Base-by-base conservation (phyloP, 2,113 vertebrate genomes). In the Pitta sordida region DNA sequence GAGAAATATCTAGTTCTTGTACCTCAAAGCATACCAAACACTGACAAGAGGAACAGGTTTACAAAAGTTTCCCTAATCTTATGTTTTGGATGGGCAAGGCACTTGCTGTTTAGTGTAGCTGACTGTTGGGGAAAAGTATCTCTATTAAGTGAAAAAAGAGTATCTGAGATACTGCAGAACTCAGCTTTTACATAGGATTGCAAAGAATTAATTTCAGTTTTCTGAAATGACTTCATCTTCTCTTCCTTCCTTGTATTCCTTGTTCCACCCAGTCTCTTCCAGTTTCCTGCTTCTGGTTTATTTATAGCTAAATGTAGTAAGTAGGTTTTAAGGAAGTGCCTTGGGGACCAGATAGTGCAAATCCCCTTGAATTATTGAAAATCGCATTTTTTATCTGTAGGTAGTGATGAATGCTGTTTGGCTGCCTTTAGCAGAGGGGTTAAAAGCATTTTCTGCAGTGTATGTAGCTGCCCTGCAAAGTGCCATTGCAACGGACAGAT, bases 261-360 rank as follows among this genome's bases (percentile, higher is more conserved):
- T 73, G 32, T 58, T 26, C 53, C 59, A 83, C 67, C 75, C 90
- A 73, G 32, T 71, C 70, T 73, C 82, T 80, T 90, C 41, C 71
- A 94, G 49, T 67, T 95, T 95, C 90, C 85, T 83, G 87, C 67
- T 91, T 86, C 58, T 77, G 27, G 51, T 93, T 74, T 90, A 90
- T 90, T 91, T 93, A 70, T 60, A 91, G 29, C 15, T 88, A 59
- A 43, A 48, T 8, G 8, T 30, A 52, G 46, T 67, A 81, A 26
- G 43, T 90, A 34, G 34, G 12, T 43, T 83, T 75, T 88, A 68
- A 73, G 24, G 56, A 76, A 67, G 21, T 32, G 26, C 36, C 22
- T 69, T 0, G 0, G 36, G 15, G 55, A 68, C 13, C 27, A 70
- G 43, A 22, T 27, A 59, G 22, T 32, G 24, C 44, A 91, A 83